Percentiles rank a stretch among this genome's conserved stretches.
Conservation (phyloP, 2,888 invertebrate species). For the Diaperis boleti region DNA sequence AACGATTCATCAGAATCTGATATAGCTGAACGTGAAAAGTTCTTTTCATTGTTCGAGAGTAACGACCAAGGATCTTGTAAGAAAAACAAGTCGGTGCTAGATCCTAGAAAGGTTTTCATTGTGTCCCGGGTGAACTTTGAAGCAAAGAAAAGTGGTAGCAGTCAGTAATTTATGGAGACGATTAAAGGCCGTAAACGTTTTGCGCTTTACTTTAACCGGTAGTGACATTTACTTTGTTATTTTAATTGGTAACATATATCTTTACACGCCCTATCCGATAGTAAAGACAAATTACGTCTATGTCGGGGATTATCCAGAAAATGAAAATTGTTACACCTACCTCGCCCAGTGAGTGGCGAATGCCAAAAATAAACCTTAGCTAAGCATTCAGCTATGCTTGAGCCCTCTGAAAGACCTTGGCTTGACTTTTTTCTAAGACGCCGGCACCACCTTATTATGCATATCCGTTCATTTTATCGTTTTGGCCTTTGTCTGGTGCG, state of each 20-base stretch:
- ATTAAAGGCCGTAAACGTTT: conserved; percentile 3
- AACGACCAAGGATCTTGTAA: background rate
- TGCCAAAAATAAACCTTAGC: too few relatives aligned
- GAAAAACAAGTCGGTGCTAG: background rate
- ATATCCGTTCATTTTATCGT: background rate
- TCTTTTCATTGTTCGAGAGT: background rate
- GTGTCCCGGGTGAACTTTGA: conserved; percentile 2
- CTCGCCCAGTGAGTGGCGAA: conserved; percentile 6
- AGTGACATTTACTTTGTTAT: conserved; percentile 14
- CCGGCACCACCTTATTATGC: background rate
- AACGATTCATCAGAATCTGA: background rate
- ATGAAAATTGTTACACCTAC: conserved; percentile 1
- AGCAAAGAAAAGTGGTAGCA: background rate
- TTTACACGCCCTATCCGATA: conserved; percentile 1
- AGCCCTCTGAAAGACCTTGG: too few relatives aligned
- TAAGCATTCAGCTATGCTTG: too few relatives aligned
- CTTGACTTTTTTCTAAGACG: background rate
- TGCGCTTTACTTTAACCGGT: conserved; percentile 5
- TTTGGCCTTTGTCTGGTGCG: background rate
- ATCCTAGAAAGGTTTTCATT: conserved; percentile 1
- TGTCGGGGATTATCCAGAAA: conserved; percentile 3
- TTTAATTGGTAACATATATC: conserved; percentile 12
- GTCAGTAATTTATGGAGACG: conserved; percentile 3
- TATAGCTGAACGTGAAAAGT: background rate
- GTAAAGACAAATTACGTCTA: conserved; percentile 8